phyloP scores from a whole-genome alignment of 2,888 invertebrate genomes.

The Coenonympha glycerion region DNA sequence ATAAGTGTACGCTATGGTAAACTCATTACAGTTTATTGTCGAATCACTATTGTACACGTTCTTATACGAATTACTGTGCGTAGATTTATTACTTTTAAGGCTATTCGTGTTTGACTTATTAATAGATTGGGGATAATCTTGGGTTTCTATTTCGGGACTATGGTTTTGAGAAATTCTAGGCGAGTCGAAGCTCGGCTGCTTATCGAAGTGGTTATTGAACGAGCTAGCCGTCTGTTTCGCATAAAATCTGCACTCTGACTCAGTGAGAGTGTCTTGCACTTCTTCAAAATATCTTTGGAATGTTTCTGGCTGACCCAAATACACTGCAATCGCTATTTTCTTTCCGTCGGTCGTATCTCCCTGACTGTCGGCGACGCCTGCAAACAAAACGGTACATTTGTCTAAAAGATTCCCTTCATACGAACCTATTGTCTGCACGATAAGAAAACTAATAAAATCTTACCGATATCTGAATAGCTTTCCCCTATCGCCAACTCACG shows the following conservation, averaged over 20 bases:
- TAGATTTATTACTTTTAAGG: constrained; percentile 74
- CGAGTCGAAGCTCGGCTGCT: constrained; percentile 68
- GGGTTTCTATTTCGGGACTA: constrained; percentile 63
- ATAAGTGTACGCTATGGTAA: constrained; percentile 90
- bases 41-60: constrained; percentile 71
- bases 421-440: constrained; percentile 1
- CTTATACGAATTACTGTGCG: constrained; percentile 70
- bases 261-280: constrained; percentile 79
- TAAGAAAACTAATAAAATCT: constrained; percentile 29
- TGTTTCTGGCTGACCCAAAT: constrained; percentile 88
- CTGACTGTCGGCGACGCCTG: constrained; percentile 76
- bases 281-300: constrained; percentile 82
- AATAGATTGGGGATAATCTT: constrained; percentile 59
- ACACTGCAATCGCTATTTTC: constrained; percentile 90
- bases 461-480: constrained; percentile 73
- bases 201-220: constrained; percentile 66
- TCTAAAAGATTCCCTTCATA: constrained; percentile 6
- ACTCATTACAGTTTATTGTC: constrained; percentile 80
- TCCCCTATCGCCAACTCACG: constrained; percentile 72
- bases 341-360: constrained; percentile 87
- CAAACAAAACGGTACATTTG: constrained; percentile 9
- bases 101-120: constrained; percentile 74
- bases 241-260: constrained; percentile 77
- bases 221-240: constrained; percentile 68
- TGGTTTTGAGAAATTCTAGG: constrained; percentile 65